Conservation (phyloP, 2,888 invertebrate genomes). For the Tachystola acroxantha region DNA sequence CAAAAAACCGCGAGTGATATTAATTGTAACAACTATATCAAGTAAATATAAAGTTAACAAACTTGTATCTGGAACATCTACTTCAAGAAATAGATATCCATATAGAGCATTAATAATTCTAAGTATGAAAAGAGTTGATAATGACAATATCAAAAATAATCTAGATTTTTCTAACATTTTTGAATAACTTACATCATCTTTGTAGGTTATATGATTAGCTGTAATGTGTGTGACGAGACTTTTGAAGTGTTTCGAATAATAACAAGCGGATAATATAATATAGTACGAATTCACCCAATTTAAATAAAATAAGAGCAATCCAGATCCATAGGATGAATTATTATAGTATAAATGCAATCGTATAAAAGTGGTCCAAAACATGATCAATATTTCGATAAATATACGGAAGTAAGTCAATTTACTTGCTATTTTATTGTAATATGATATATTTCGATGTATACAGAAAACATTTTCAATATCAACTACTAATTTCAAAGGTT, state of each 20-base stretch:
- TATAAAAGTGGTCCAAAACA: neutral
- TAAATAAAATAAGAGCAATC: neutral
- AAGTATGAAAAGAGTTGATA: no score
- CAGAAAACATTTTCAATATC: neutral
- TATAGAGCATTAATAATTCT: neutral
- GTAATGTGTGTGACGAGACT: neutral
- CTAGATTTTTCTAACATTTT: neutral
- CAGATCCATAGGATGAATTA: no score
- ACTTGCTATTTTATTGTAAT: conserved; percentile 20
- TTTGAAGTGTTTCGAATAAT: neutral
- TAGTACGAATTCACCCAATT: neutral
- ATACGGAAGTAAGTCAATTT: neutral
- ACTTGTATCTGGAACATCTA: neutral
- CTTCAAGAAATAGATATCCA: neutral
- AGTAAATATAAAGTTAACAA: neutral
- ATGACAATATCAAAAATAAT: neutral
- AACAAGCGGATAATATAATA: neutral
- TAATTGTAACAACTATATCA: conserved; percentile 4
- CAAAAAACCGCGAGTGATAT: conserved; percentile 9
- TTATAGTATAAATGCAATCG: no score
- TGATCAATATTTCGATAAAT: no score
- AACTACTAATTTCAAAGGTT: neutral
- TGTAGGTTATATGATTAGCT: neutral
- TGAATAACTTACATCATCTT: neutral
- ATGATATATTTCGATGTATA: conserved; percentile 1